A percentile compares a stretch with the other conserved stretches of the same genome.
Evolutionary conservation across 1,140 invertebrate genomes (phyloP).

Genomic region (Condylostylus longicornis): DNA sequence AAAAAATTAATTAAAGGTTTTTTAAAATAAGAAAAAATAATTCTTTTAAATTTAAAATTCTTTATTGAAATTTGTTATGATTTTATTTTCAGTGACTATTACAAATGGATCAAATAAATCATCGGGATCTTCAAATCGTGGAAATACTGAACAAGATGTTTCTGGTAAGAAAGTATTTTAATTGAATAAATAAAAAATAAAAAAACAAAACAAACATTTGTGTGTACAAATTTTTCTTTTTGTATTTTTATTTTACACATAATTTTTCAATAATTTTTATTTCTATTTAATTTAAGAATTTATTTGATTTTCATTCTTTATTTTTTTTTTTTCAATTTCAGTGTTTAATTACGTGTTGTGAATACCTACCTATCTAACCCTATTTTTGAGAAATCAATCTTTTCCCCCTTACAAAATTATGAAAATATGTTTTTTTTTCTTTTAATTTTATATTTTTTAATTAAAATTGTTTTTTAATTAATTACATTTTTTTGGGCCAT

Average conservation of each 20-base stretch:
- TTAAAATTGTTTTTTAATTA: no score
- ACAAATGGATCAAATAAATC: constrained; percentile 8
- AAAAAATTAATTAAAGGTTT: no score
- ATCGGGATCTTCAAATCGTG: constrained; percentile 8
- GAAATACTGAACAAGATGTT: constrained; percentile 6
- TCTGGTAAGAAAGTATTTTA: no score
- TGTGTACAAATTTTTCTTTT: not conserved
- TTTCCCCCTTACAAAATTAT: no score
- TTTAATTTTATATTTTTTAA: no score
- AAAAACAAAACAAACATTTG: constrained; percentile 1
- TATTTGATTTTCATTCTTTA: not conserved
- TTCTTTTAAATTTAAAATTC: no score
- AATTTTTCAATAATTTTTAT: not conserved
- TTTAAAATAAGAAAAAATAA: no score
- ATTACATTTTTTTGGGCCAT: no score
- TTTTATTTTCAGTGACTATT: constrained; percentile 5
- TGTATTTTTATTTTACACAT: not conserved
- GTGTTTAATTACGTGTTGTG: constrained; percentile 4
- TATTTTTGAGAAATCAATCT: no score
- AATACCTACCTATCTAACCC: no score
- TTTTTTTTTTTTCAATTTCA: constrained; percentile 3
- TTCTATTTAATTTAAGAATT: not conserved
- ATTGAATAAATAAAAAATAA: no score
- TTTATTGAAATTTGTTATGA: not conserved
- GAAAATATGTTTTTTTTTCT: no score